Evolutionary conservation across 2,113 vertebrate genomes (phyloP), one percentile per base, ranked within the genome.

Genomic region (Sminthopsis crassicaudata): DNA sequence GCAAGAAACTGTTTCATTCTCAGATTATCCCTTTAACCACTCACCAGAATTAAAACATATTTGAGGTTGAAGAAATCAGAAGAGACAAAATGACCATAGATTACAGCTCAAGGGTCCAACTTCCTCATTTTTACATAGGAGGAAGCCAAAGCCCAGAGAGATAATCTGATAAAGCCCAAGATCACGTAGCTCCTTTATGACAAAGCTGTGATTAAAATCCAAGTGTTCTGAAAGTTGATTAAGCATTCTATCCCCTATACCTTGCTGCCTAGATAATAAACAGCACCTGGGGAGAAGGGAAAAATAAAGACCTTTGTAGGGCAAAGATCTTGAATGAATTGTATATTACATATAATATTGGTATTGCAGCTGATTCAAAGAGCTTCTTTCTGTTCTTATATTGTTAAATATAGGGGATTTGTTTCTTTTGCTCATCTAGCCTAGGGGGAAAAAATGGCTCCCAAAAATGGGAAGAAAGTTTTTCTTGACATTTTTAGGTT

Each of bases 341-440:
- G 42, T 67, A 84, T 91, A 95, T 92, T 67, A 53, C 42, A 88
- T 42, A 88, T 42, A 88, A 12, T 84, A 16, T 7, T 89, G 91
- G 16, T 36, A 22, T 36, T 9, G 50, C 52, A 94, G 94, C 92
- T 96, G 94, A 91, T 91, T 90, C 89, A 55, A 53, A 91, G 95
- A 93, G 55, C 91, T 95, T 96, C 42, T 46, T 96, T 95, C 46
- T 42, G 76, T 96, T 95, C 93, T 96, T 36, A 19, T 89, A 93
- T 91, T 94, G 54, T 88, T 93, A 51, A 92, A 30, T 53, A 36
- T 52, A 84, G 36, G 46, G 55, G 46, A 54, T 89, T 95, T 96
- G 51, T 94, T 93, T 96, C 95, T 96, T 46, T 96, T 93, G 96
- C 90, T 95, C 60, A 91, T 53, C 6, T 46, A 90, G 60, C 42